These are phyloP conservation scores for Bombus consobrinus DNA, from an alignment of 1,140 invertebrate species.

Conservation along the genomic window DNA sequence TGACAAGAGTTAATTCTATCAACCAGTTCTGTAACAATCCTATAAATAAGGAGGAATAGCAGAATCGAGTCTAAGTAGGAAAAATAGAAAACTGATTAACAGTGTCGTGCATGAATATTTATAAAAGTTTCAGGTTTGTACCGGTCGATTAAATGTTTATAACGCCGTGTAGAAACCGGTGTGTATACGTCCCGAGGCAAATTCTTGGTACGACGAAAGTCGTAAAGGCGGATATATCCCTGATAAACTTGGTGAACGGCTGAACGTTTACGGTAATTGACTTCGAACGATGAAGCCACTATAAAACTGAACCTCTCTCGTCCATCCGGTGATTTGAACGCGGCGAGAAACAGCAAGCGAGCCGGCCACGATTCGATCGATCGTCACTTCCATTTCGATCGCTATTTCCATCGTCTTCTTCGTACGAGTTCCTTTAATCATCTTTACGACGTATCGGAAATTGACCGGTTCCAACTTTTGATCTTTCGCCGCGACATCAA, in stretches of 20 bases:
- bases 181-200: background rate
- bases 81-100: background rate
- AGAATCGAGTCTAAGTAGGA: background rate
- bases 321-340: constrained; percentile 18
- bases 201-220: background rate
- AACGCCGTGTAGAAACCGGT: background rate
- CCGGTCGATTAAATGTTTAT: background rate
- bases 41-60: background rate
- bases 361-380: background rate
- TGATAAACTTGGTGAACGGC: constrained; percentile 12
- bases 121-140: background rate
- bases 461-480: too few species aligned
- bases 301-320: background rate
- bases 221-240: background rate
- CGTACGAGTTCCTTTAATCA: background rate
- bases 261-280: constrained; percentile 19
- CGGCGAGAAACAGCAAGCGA: background rate
- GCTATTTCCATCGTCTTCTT: background rate
- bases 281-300: background rate
- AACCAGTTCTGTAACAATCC: too few species aligned
- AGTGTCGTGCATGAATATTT: constrained; percentile 4
- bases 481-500: too few species aligned
- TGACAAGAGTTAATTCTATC: too few species aligned
- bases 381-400: too few species aligned
- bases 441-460: background rate